phyloP scores from a whole-genome alignment of 35 echinoderm and acorn worm species.

The Apostichopus japonicus region DNA sequence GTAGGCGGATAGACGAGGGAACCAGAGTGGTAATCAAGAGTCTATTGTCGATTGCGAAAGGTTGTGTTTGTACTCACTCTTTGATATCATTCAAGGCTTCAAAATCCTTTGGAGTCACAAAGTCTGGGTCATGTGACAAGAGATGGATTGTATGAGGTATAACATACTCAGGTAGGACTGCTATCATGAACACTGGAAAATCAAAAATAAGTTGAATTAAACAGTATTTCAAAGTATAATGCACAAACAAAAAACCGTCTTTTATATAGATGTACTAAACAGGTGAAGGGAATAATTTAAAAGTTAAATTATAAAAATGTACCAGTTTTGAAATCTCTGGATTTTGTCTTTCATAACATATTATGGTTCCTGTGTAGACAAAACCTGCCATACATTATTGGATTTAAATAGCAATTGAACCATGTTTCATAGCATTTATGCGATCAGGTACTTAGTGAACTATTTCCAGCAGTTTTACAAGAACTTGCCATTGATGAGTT shows the following conservation, averaged over 20 bases:
- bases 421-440: not conserved
- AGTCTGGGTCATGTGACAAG: slow-evolving; percentile 93
- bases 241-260: too few species aligned
- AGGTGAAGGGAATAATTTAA: too few species aligned
- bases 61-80: slow-evolving; percentile 76
- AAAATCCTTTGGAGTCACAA: slow-evolving; percentile 82
- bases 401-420: not conserved
- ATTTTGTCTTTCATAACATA: not conserved
- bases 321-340: too few species aligned
- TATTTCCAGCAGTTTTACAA: too few species aligned
- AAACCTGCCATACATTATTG: not conserved
- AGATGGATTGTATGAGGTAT: slow-evolving; percentile 93
- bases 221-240: too few species aligned
- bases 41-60: too few species aligned
- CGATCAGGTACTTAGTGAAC: too few species aligned
- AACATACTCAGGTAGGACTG: slow-evolving; percentile 92
- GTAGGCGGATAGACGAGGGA: too few species aligned
- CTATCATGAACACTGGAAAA: slow-evolving; percentile 76
- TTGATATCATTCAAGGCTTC: slow-evolving; percentile 92
- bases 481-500: too few species aligned
- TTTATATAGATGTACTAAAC: too few species aligned
- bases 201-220: not conserved
- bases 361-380: not conserved
- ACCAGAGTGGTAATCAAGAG: too few species aligned
- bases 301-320: too few species aligned